Evolutionary conservation across 1,140 invertebrate genomes (phyloP).

Genomic region (Neuroterus valhalla): DNA sequence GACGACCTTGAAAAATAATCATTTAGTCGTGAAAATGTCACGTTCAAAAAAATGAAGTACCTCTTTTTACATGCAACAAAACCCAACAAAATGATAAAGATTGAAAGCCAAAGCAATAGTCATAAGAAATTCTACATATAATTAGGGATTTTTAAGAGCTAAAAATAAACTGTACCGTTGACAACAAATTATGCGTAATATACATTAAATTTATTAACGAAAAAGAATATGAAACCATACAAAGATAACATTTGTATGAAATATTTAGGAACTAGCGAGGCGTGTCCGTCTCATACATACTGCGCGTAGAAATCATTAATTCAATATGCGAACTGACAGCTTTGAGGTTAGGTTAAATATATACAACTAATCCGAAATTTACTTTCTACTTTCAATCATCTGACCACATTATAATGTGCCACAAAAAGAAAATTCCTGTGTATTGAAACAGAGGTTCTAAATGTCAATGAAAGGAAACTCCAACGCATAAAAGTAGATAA

Average conservation of each 20-base stretch:
- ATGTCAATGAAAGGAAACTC: background rate
- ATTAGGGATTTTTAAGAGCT: no score
- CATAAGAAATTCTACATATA: background rate
- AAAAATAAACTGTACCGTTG: no score
- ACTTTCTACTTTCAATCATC: conserved; percentile 19
- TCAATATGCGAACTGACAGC: background rate
- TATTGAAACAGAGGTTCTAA: background rate
- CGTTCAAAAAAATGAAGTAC: conserved; percentile 12
- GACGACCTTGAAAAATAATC: conserved; percentile 16
- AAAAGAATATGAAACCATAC: no score
- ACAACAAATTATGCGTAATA: no score
- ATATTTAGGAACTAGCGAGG: no score
- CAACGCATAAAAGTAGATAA: background rate
- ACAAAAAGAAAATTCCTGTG: background rate
- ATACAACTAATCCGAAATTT: background rate
- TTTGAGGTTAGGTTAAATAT: conserved; percentile 3
- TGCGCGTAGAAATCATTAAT: background rate
- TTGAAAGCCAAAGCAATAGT: background rate
- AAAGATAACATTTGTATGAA: no score
- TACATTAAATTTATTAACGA: no score
- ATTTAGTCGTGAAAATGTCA: conserved; percentile 14
- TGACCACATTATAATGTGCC: background rate
- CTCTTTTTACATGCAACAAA: conserved; percentile 12
- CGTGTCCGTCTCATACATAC: no score
- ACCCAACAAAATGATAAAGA: background rate